Evolutionary conservation across 1,140 invertebrate genomes (phyloP), one percentile per base, ranked within the genome.

Genomic region (Spodoptera frugiperda): DNA sequence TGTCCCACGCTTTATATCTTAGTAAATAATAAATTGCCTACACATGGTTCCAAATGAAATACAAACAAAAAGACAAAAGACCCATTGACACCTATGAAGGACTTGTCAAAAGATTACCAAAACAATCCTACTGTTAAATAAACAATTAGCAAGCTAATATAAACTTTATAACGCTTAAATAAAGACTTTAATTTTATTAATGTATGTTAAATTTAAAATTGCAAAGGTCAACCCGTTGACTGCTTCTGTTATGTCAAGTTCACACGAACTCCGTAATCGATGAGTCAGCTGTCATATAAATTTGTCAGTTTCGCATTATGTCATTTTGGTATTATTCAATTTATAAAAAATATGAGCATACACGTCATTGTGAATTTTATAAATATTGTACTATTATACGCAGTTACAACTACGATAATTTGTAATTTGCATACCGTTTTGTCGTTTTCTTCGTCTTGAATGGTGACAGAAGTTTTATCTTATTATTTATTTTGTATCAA

Each of bases 21-120:
- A 15, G 44, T 30, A 49, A 71, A 61, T 39, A 77, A 61, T 51
- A 15, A 39, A 8, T 51, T 33, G 25, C 65, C 65, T 68, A 68
- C 46, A 67, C 46, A 48, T 15, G 12, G 19, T 21, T 70, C 54
- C 61, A 78, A 65, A 76, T 70, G 19, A 81, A 78, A 67, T 71
- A 33, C 53, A 33, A 30, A 51, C 25, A 65, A 21, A 19, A 10
- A 15, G 17, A 19, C 5, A 49, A 70, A 57, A 77, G 57, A 68
- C 44, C 71, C 73, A 82, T 84, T 85, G 80, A 83, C 85, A 87
- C 78, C 79, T 84, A 57, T 75, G 79, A 87, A 87, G 85, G 84
- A 83, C 65, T 74, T 68, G 9, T 49, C 46, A 54, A 49, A 11
- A 19, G 17, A 65, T 19, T 19, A 46, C 39, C 33, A 65, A 1